Base-by-base conservation (phyloP, 2,113 vertebrate genomes). In the Columbina picui region DNA sequence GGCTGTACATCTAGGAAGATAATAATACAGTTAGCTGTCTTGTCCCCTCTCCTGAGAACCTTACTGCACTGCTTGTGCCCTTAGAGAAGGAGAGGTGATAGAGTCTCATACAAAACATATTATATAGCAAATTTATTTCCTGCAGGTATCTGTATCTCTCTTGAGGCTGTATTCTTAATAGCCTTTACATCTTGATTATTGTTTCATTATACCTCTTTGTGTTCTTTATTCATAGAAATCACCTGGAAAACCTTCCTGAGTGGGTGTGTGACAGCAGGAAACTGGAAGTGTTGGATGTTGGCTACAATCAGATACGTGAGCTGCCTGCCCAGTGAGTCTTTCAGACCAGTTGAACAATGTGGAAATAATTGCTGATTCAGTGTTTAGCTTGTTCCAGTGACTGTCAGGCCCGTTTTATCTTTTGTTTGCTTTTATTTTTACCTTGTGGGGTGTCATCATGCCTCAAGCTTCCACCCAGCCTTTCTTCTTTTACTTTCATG, bases 201-300 rank as follows among this genome's bases (percentile, higher is more conserved):
- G 0, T 89, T 91, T 87, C 81, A 52, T 74, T 89, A 18, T 23
- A 69, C 25, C 61, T 89, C 59, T 71, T 90, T 91, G 13, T 96
- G 14, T 95, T 95, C 57, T 93, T 91, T 80, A 26, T 68, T 85
- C 88, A 55, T 85, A 99, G 99, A 97, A 99, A 99, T 98, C 96
- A 94, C 70, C 97, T 99, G 97, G 99, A 99, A 97, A 98, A 91
- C 32, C 89, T 99, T 87, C 99, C 99, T 77, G 99, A 99, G 77
- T 99, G 99, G 99, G 96, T 99, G 65, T 99, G 98, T 97, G 99
- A 99, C 94, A 98, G 98, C 76, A 99, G 98, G 97, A 99, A 99
- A 92, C 98, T 99, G 68, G 99, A 99, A 97, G 99, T 99, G 77
- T 96, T 99, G 97, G 99, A 99, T 84, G 96, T 98, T 96, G 98